Base-by-base conservation (phyloP, 2,113 vertebrate genomes). In the Uria aalge region DNA sequence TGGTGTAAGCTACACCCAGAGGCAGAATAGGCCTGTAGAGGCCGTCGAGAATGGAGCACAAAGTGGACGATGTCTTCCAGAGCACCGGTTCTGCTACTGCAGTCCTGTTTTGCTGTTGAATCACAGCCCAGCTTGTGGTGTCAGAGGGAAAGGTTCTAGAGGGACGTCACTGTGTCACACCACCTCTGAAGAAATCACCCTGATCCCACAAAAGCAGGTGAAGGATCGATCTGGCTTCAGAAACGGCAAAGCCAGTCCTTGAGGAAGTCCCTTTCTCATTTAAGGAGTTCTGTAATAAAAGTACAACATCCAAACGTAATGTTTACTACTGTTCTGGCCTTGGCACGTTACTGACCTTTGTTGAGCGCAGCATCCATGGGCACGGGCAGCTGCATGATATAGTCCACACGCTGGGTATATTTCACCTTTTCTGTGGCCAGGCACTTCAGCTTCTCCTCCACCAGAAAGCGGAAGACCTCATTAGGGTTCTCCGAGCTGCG, bases 351-450 rank as follows among this genome's bases (percentile, higher is more conserved):
- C 97, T 90, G 79, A 99, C 99, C 99, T 98, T 99, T 99, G 98
- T 99, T 99, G 69, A 99, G 99, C 32, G 99, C 99, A 74, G 99
- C 99, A 53, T 99, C 99, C 99, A 99, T 99, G 90, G 99, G 99
- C 77, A 99, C 99, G 0, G 99, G 99, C 68, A 99, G 98, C 98
- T 99, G 99, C 93, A 99, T 98, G 11, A 99, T 99, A 83, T 99
- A 99, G 97, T 99, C 99, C 47, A 99, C 99, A 15, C 99, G 98
- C 96, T 99, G 99, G 5, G 99, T 99, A 78, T 99, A 99, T 97
- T 99, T 99, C 94, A 99, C 99, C 96, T 99, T 99, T 92, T 99
- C 99, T 16, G 99, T 99, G 73, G 99, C 99, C 98, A 99, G 98
- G 98, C 99, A 99, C 96, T 99, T 99, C 92, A 99, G 99, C 97